Evolutionary conservation across 2,888 invertebrate species (phyloP), one percentile per base, ranked within the genome.

Genomic region (Clunio marinus): DNA sequence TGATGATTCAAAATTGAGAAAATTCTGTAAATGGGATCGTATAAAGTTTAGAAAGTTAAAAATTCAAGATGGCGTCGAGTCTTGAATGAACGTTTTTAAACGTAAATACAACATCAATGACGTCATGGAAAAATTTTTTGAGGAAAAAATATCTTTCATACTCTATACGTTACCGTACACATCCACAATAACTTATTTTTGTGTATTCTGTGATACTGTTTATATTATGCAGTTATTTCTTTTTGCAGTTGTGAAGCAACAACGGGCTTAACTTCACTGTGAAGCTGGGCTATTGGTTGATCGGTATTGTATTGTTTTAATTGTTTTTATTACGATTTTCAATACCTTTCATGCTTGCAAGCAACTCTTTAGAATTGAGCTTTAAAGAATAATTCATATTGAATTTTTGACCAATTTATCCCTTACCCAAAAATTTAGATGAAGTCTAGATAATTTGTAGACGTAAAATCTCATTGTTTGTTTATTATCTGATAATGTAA

Each of bases 231-330:
- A 51, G 51, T 17, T 8, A 51, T 51, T 51, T 51, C 22, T 51
- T 20, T 41, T 51, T 51, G 51, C 51, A 51, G 51, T 51, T 51
- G 17, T 17, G 32, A 45, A 45, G 45, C 45, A 15, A 15, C 45
- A 45, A 15, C 45, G 5, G 51, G 51, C 51, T 51, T 51, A 20
- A 51, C 32, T 32, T 32, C 5, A 32, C 51, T 51, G 51, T 51
- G 51, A 51, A 51, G 51, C 51, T 51, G n/a, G 51, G 51, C 17
- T 41, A 41, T 22, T 17, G 17, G 20, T n/a, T 17, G 20, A 20
- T 51, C 22, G 51, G 51, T 51, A 51, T 51, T 51, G 51, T 51
- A 51, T 51, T 20, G 51, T 51, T 51, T 51, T 51, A 8, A 51
- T 20, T 22, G 22, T 51, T 8, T 20, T 20, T 51, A 51, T 20